Conservation (phyloP, 2,113 vertebrate species). For the Eulacestoma nigropectus region DNA sequence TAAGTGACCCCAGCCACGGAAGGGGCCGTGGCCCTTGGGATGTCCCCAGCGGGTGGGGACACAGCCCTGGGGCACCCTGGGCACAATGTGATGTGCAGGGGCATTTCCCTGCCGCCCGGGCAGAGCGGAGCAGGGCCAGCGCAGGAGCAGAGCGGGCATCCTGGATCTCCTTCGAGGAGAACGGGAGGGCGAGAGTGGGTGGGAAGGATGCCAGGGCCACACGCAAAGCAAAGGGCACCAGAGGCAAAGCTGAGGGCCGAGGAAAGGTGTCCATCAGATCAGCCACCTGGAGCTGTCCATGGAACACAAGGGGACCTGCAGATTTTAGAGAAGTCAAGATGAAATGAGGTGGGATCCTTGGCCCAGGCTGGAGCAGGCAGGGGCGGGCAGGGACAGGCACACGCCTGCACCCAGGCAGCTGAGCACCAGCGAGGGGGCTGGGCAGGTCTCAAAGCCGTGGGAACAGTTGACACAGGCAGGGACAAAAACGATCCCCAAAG, state of each 20-base stretch:
- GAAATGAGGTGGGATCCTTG: not conserved
- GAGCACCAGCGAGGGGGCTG: not conserved
- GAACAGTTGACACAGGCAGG: not conserved
- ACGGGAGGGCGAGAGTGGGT: not conserved
- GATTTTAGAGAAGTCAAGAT: not conserved
- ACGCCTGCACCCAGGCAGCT: not conserved
- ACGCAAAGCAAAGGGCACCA: not conserved
- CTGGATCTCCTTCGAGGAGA: fast-evolving
- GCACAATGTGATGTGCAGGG: fast-evolving
- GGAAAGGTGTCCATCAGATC: not conserved
- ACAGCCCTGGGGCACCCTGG: not conserved
- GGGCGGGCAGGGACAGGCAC: not conserved
- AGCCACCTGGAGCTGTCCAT: too few relatives aligned
- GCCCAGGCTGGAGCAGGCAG: not conserved
- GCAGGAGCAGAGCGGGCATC: not conserved
- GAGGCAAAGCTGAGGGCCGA: not conserved
- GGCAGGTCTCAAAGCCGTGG: not conserved
- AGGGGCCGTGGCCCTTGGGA: not conserved
- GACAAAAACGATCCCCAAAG: not conserved
- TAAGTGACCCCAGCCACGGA: conserved; percentile 67
- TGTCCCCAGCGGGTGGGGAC: not conserved
- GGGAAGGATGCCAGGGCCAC: not conserved
- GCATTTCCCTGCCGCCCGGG: not conserved
- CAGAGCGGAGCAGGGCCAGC: fast-evolving
- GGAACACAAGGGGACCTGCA: not conserved